phyloP scores from a whole-genome alignment of 1,140 invertebrate genomes.

The Philopotamus ludificatus region DNA sequence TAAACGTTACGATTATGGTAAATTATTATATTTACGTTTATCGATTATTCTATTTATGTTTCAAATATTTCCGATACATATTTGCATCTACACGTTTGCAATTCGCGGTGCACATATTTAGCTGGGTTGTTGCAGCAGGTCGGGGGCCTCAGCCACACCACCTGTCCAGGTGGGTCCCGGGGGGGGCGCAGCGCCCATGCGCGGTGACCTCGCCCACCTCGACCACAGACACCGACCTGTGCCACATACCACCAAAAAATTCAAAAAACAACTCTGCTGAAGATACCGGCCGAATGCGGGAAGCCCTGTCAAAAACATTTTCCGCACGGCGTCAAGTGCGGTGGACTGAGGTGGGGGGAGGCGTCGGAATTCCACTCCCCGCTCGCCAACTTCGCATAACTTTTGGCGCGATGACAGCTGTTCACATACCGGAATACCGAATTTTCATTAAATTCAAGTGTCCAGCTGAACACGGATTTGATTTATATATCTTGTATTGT shows the following conservation, averaged over 20 bases:
- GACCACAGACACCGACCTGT: not conserved
- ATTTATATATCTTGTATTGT: too few relatives aligned
- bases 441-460: not conserved
- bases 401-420: not conserved
- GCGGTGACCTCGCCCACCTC: not conserved
- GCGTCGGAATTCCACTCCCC: too few relatives aligned
- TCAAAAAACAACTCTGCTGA: not conserved
- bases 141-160: not conserved
- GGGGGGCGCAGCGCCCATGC: not conserved
- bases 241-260: not conserved
- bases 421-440: not conserved
- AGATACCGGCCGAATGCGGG: not conserved
- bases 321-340: not conserved
- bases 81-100: too few relatives aligned
- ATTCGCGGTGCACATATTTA: too few relatives aligned
- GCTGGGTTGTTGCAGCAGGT: not conserved
- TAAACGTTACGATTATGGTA: too few relatives aligned
- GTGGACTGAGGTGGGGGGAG: too few relatives aligned
- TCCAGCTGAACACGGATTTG: too few relatives aligned
- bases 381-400: not conserved
- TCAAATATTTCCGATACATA: too few relatives aligned
- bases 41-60: too few relatives aligned
- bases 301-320: not conserved
- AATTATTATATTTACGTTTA: too few relatives aligned
- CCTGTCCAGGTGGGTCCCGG: not conserved